phyloP scores from a whole-genome alignment of 2,888 invertebrate genomes.

The Dorcus hopei region DNA sequence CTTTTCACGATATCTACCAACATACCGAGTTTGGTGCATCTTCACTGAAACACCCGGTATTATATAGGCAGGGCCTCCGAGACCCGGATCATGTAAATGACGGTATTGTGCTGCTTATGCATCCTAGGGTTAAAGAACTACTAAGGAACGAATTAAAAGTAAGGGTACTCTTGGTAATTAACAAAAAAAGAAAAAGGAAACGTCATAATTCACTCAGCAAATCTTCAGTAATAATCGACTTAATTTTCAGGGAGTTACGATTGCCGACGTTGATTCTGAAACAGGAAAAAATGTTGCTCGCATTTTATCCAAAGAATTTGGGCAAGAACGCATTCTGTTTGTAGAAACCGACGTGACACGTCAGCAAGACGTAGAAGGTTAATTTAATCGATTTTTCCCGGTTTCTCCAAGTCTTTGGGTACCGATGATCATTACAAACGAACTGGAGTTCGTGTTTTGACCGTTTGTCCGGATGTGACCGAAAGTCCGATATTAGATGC shows the following conservation, averaged over 20 bases:
- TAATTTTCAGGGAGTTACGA: slow-evolving; percentile 9
- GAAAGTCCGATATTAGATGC: not conserved
- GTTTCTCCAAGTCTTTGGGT: slow-evolving; percentile 2
- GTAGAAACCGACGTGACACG: slow-evolving; percentile 15
- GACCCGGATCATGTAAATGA: too few species aligned
- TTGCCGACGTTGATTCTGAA: slow-evolving; percentile 15
- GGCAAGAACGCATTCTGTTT: slow-evolving; percentile 11
- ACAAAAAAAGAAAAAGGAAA: not conserved
- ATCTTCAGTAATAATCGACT: too few species aligned
- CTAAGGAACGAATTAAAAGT: slow-evolving; percentile 45
- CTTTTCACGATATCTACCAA: too few species aligned
- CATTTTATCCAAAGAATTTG: slow-evolving; percentile 7
- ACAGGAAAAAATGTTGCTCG: slow-evolving; percentile 9
- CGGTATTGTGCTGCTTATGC: too few species aligned
- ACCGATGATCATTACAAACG: slow-evolving; percentile 1
- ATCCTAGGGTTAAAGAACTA: slow-evolving; percentile 49
- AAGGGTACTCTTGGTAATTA: slow-evolving; percentile 28
- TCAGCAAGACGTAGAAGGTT: slow-evolving; percentile 19
- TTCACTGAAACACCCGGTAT: too few species aligned
- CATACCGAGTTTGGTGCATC: too few species aligned
- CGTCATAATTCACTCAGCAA: not conserved
- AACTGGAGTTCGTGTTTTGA: slow-evolving; percentile 6
- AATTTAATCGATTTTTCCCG: too few species aligned
- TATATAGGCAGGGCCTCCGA: too few species aligned
- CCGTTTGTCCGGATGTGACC: slow-evolving; percentile 10